Evolutionary conservation across 37 sponge, comb jelly and placozoan genomes (phyloP), one percentile per base, ranked within the genome.

Genomic region (Amphimedon queenslandica): DNA sequence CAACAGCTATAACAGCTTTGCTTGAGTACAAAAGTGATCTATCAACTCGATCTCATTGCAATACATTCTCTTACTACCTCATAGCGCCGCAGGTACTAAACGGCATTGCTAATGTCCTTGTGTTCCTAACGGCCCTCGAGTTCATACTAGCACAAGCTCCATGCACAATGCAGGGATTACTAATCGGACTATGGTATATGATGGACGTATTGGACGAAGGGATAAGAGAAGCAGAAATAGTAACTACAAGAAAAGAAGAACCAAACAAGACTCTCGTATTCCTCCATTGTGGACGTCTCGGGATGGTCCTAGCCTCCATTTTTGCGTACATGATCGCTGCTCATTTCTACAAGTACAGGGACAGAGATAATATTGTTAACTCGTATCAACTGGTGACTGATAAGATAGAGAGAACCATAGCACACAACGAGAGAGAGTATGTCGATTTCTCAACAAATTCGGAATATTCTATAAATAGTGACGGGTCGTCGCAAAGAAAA

Each of bases 131-230:
- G 53, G 73, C 57, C 18, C 29, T 72, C 0, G 73, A 72, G 57
- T 72, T 72, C 21, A 30, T 72, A 29, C 36, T 42, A 30, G 73
- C 73, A 3, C 73, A 72, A 28, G 55, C 73, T 30, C 73, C 73
- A 35, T 55, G 53, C 37, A 72, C 30, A 30, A 72, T 72, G 73
- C 58, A 32, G 27, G 57, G 73, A 18, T 36, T 72, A 37, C 37
- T 72, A 2, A 55, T 72, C 18, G 73, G 73, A 4, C 28, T 32
- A 1, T 72, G 53, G 53, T 47, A 47, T 47, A 13, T 13, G 53
- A 47, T 47, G 53, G 53, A 47, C 53, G 13, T 47, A 47, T 47
- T 47, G 53, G 53, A 47, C 13, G 53, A 8, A 47, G 53, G 53
- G 8, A 47, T 18, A 8, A 47, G 13, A 47, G 13, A 18, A 13